Percentiles rank a stretch among this genome's conserved stretches.
phyloP scores from a whole-genome alignment of 2,888 invertebrate genomes.

The Sepiola atlantica region DNA sequence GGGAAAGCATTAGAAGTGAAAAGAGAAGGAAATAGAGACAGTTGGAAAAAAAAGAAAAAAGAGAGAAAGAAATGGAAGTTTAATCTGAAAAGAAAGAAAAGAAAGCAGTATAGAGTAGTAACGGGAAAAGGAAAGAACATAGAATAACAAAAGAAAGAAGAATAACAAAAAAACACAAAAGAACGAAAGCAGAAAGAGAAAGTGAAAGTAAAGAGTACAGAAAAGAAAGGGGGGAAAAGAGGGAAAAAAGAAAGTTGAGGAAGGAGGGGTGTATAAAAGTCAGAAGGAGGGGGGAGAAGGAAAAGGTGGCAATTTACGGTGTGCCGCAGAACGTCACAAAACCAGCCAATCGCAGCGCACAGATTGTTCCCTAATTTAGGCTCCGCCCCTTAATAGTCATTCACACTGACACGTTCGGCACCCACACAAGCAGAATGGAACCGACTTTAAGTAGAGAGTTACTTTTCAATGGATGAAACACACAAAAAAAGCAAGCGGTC shows the following conservation, averaged over 20 bases:
- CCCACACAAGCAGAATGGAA: not conserved
- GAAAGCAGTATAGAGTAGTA: not conserved
- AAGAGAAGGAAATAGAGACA: not conserved
- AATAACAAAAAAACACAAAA: not conserved
- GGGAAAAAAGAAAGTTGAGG: not conserved
- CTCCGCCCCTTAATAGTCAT: not conserved
- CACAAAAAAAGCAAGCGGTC: not conserved
- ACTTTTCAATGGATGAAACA: not conserved
- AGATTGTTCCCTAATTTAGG: not conserved
- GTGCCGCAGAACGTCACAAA: constrained; percentile 32
- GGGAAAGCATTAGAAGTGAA: too few species aligned
- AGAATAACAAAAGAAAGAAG: not conserved
- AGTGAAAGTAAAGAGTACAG: not conserved
- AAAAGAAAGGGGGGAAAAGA: not conserved
- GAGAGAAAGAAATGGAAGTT: not conserved
- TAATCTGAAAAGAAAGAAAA: not conserved
- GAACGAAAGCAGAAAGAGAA: not conserved
- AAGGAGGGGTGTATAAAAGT: not conserved
- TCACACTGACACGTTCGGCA: not conserved
- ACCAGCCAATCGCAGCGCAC: not conserved
- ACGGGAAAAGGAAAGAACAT: not conserved
- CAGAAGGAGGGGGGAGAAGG: not conserved
- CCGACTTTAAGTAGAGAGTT: not conserved
- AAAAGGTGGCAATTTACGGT: not conserved
- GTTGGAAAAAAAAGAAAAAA: not conserved